Evolutionary conservation across 2,113 vertebrate species (phyloP).

Genomic region (Rhinichthys klamathensis): DNA sequence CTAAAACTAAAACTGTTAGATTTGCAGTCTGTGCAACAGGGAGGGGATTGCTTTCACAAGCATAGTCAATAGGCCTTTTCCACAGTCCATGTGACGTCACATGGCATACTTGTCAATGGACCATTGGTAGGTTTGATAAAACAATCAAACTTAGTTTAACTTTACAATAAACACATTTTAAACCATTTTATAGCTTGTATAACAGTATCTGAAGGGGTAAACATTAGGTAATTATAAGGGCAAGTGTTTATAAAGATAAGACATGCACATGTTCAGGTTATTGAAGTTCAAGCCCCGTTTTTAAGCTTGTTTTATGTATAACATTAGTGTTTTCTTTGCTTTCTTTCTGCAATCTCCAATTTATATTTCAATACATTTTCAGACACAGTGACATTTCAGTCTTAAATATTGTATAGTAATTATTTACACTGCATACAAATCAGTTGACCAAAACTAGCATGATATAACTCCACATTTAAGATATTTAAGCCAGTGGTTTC

Average conservation of each 20-base stretch:
- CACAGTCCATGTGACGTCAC: neutral
- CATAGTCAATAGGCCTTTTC: constrained; percentile 6
- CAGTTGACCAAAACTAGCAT: neutral
- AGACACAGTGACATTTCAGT: neutral
- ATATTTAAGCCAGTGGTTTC: neutral
- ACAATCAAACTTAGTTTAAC: neutral
- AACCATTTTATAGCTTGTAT: neutral
- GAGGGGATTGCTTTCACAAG: constrained; percentile 17
- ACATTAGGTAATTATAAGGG: neutral
- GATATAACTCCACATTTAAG: neutral
- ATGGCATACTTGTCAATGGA: constrained; percentile 3
- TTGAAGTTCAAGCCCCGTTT: neutral
- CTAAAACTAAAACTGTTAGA: constrained; percentile 69
- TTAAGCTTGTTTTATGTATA: neutral
- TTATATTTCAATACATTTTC: neutral
- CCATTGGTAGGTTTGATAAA: neutral
- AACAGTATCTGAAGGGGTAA: neutral
- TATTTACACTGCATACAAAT: neutral
- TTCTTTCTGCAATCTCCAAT: no score
- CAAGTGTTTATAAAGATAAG: neutral
- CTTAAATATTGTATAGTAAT: no score
- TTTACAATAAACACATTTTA: constrained; percentile 1
- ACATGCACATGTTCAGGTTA: neutral
- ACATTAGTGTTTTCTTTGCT: neutral
- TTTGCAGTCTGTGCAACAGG: constrained; percentile 42